phyloP scores from a whole-genome alignment of 2,888 invertebrate genomes.

The Arrhopalites spinosus region DNA sequence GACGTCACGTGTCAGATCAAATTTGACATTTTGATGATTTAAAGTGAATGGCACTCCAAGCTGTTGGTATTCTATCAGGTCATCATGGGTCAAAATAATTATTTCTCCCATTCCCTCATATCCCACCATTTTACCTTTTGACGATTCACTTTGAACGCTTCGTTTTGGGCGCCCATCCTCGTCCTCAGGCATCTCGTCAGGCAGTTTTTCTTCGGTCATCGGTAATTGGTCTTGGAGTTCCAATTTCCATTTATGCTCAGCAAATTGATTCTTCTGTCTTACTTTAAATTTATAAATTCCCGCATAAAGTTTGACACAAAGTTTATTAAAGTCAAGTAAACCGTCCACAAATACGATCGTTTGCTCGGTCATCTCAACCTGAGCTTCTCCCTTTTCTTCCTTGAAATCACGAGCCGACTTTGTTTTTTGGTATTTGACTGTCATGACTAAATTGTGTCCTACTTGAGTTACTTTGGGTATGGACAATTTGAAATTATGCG shows the following conservation, averaged over 20 bases:
- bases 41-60: neutral
- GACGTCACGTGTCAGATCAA: no score
- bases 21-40: no score
- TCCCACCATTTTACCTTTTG: no score
- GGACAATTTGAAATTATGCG: no score
- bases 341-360: neutral
- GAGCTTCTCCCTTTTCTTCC: neutral
- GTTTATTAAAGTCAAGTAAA: neutral
- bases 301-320: neutral
- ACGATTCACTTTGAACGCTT: neutral
- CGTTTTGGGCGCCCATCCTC: neutral
- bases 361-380: no score
- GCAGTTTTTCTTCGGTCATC: neutral
- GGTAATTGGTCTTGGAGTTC: neutral
- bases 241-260: neutral
- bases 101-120: neutral
- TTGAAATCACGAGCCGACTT: neutral
- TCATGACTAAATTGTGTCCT: neutral
- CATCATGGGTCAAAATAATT: neutral
- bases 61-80: neutral
- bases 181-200: neutral
- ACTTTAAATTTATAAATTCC: neutral
- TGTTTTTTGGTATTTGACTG: neutral
- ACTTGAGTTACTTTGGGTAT: neutral
- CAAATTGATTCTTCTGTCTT: neutral